Percentiles rank a stretch among this genome's conserved stretches.
phyloP scores from a whole-genome alignment of 2,888 invertebrate genomes.

The Germaria angustata region DNA sequence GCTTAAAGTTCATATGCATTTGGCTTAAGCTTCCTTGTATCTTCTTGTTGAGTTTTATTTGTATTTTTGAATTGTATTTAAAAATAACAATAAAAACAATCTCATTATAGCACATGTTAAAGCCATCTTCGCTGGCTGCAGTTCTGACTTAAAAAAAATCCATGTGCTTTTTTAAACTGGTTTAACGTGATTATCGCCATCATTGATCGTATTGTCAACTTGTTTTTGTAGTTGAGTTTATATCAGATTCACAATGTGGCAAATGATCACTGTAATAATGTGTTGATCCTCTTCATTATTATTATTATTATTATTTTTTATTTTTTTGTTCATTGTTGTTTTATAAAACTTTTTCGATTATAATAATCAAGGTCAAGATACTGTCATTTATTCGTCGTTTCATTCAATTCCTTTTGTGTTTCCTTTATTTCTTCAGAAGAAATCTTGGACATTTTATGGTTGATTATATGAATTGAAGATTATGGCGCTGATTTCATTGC shows the following conservation, averaged over 20 bases:
- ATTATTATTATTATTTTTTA: background rate
- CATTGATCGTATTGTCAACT: slow-evolving; percentile 6
- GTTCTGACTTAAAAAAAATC: background rate
- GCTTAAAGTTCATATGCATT: no score
- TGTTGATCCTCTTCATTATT: slow-evolving; percentile 4
- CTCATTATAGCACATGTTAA: slow-evolving; percentile 25
- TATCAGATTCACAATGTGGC: slow-evolving; percentile 6
- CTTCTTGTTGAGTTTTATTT: no score
- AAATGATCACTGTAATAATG: background rate
- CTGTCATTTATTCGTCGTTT: slow-evolving; percentile 53
- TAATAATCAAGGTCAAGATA: slow-evolving; percentile 63
- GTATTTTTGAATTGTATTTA: no score
- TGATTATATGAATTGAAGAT: background rate
- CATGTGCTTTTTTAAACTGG: slow-evolving; percentile 52
- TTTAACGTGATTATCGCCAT: slow-evolving; percentile 45
- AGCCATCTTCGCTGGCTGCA: background rate
- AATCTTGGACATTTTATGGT: background rate
- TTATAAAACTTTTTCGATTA: slow-evolving; percentile 30
- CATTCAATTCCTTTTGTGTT: background rate
- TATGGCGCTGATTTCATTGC: background rate
- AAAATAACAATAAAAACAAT: background rate
- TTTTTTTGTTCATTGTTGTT: background rate
- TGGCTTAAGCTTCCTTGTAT: no score
- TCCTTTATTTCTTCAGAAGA: background rate
- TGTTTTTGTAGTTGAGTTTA: background rate